These are phyloP conservation scores for Okapia johnstoni DNA, from an alignment of 2,113 vertebrate genomes.

Conservation along the genomic window DNA sequence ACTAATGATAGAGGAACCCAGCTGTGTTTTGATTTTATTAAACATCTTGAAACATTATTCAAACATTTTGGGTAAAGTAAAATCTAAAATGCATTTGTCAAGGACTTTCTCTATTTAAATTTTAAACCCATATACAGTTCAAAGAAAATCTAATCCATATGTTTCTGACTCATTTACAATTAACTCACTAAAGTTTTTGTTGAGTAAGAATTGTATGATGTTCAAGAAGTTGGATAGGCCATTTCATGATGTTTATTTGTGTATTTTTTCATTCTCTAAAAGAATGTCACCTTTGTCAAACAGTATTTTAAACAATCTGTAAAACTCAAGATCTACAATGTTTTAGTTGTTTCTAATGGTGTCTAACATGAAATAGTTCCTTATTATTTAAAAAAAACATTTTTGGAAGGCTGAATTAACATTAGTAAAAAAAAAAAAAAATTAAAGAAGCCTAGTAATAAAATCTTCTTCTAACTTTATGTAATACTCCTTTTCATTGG, in stretches of 20 bases:
- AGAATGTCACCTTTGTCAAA: conserved; percentile 15
- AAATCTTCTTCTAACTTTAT: not conserved
- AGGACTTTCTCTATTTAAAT: conserved; percentile 5
- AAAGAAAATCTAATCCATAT: conserved; percentile 1
- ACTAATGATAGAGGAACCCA: conserved; percentile 32
- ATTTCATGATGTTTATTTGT: not conserved
- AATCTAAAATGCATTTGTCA: conserved; percentile 18
- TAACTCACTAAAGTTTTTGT: not conserved
- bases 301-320: not conserved
- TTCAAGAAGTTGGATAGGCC: not conserved
- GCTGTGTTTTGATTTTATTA: conserved; percentile 48
- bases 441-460: not conserved
- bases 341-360: not conserved
- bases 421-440: not conserved
- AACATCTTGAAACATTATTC: conserved; percentile 45
- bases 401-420: not conserved
- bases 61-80: conserved; percentile 43
- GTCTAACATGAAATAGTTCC: not conserved
- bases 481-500: not conserved
- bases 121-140: not conserved
- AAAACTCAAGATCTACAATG: not conserved
- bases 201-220: not conserved
- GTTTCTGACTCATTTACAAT: conserved; percentile 30
- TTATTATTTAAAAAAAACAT: not conserved
- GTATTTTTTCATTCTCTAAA: not conserved